A percentile compares a stretch with the other conserved stretches of the same genome.
phyloP scores from a whole-genome alignment of 2,888 invertebrate genomes.

The Girardia tigrina region DNA sequence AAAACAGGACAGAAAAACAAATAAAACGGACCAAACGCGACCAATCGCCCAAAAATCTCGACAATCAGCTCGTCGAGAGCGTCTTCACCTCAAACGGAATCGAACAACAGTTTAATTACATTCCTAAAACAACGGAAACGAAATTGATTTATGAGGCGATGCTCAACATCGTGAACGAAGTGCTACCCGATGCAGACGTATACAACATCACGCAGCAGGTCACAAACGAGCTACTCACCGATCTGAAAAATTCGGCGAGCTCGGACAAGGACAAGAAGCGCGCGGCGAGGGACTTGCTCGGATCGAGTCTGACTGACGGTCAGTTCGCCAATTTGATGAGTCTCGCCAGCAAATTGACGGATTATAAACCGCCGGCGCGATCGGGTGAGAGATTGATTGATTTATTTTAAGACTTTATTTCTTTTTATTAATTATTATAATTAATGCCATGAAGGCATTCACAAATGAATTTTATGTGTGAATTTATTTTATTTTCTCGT shows the following conservation, averaged over 20 bases:
- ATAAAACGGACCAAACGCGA: slow-evolving; percentile 18
- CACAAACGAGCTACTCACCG: slow-evolving; percentile 90
- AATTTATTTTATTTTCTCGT: too few relatives aligned
- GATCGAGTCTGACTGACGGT: slow-evolving; percentile 59
- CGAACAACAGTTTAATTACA: not conserved
- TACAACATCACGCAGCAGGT: slow-evolving; percentile 62
- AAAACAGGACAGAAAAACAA: slow-evolving; percentile 9
- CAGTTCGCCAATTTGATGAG: slow-evolving; percentile 84
- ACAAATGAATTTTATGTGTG: too few relatives aligned
- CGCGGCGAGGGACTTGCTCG: not conserved
- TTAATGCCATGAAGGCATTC: too few relatives aligned
- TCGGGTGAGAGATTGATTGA: too few relatives aligned
- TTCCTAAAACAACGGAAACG: slow-evolving; percentile 91
- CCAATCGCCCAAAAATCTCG: slow-evolving; percentile 2
- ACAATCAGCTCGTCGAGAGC: slow-evolving; percentile 21
- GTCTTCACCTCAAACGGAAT: not conserved
- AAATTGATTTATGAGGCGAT: slow-evolving; percentile 88
- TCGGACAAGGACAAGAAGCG: slow-evolving; percentile 80
- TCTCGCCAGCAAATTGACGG: slow-evolving; percentile 91
- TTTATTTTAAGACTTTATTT: too few relatives aligned
- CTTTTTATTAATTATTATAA: too few relatives aligned
- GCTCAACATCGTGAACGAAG: slow-evolving; percentile 86
- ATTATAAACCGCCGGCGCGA: slow-evolving; percentile 56
- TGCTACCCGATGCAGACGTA: slow-evolving; percentile 63
- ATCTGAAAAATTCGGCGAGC: slow-evolving; percentile 80